Evolutionary conservation across 2,888 invertebrate genomes (phyloP).

Genomic region (Drosophila hamatofila): DNA sequence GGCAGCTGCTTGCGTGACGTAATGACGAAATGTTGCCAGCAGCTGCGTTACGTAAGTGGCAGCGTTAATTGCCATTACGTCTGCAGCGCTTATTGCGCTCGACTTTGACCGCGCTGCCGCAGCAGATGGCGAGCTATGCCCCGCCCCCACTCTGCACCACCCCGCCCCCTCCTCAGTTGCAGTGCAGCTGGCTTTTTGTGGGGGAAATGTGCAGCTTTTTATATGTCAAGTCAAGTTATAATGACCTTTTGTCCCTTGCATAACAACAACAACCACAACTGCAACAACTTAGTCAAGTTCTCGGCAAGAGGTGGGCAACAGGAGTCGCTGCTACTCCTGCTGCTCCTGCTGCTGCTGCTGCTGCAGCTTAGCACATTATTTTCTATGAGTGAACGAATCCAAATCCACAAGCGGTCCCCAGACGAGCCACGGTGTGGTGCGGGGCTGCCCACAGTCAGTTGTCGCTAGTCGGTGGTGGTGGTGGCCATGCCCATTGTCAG

Average conservation of each 20-base stretch:
- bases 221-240: slow-evolving; percentile 52
- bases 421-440: slow-evolving; percentile 2
- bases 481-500: slow-evolving; percentile 8
- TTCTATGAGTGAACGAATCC: slow-evolving; percentile 51
- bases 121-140: slow-evolving; percentile 19
- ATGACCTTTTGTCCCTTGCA: slow-evolving; percentile 59
- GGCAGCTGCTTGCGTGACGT: slow-evolving; percentile 34
- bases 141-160: neutral
- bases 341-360: neutral
- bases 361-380: slow-evolving; percentile 61
- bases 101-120: slow-evolving; percentile 21
- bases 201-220: slow-evolving; percentile 20
- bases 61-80: slow-evolving; percentile 17
- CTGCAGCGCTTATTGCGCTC: slow-evolving; percentile 20
- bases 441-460: neutral
- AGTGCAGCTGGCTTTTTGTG: slow-evolving; percentile 40
- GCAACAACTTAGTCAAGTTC: neutral
- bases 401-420: slow-evolving; percentile 57
- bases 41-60: slow-evolving; percentile 15
- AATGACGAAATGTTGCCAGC: neutral
- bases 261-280: slow-evolving; percentile 6
- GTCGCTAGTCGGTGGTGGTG: neutral
- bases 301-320: neutral
- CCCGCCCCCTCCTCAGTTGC: neutral
- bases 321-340: neutral